phyloP scores from a whole-genome alignment of 2,797 vertebrate genomes.

The Hydrophis major region DNA sequence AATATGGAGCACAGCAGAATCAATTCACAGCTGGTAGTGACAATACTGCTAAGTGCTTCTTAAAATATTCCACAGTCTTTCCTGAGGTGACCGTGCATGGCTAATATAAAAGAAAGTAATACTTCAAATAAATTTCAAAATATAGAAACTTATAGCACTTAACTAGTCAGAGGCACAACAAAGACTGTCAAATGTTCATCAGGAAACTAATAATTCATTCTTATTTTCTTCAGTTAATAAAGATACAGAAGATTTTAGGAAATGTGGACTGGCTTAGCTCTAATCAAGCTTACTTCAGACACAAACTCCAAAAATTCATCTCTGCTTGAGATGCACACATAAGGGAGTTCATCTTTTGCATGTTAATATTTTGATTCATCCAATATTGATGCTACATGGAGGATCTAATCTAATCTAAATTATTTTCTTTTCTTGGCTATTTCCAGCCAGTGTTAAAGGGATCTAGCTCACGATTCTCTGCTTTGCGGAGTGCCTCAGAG shows the following conservation, averaged over 20 bases:
- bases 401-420: neutral
- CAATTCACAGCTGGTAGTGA: slow-evolving; percentile 6
- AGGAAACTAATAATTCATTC: neutral
- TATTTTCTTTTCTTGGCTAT: neutral
- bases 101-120: slow-evolving; percentile 3
- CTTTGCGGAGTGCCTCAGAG: neutral
- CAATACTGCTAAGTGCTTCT: slow-evolving; percentile 8
- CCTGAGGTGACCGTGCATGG: neutral
- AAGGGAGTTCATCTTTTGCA: neutral
- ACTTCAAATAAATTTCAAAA: neutral
- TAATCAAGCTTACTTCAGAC: neutral
- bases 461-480: neutral
- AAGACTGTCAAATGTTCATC: neutral
- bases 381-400: neutral
- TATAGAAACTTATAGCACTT: neutral
- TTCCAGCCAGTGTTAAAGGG: neutral
- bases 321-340: neutral
- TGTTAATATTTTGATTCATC: neutral
- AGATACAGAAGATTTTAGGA: neutral
- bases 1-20: slow-evolving; percentile 10
- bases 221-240: neutral
- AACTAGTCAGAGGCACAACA: neutral
- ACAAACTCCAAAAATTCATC: neutral
- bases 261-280: neutral
- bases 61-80: neutral